Evolutionary conservation across 2,888 invertebrate species (phyloP).

Genomic region (Mesochorus sp.): DNA sequence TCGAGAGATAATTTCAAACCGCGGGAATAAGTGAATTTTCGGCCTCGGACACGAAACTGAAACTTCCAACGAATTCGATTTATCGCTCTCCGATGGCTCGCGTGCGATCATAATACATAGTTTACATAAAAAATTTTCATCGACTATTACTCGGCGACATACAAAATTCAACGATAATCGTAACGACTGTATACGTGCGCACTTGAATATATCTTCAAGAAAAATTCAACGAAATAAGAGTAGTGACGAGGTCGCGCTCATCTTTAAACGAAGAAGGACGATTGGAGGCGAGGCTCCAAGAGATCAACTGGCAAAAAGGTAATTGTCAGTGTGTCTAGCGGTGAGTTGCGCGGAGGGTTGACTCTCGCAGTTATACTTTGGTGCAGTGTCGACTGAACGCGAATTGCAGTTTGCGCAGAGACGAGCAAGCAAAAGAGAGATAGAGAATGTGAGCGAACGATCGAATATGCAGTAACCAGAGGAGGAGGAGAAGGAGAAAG

Average conservation of each 20-base stretch:
- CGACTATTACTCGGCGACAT: no score
- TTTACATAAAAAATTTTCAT: no score
- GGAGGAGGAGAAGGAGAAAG: conserved; percentile 17
- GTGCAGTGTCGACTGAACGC: conserved; percentile 39
- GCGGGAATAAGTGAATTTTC: conserved; percentile 37
- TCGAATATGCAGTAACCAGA: conserved; percentile 8
- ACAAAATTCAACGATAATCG: no score
- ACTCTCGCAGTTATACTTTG: conserved; percentile 23
- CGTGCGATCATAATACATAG: conserved; percentile 1
- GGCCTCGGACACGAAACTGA: conserved; percentile 17
- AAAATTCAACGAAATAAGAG: not conserved
- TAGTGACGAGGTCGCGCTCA: no score
- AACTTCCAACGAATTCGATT: conserved; percentile 19
- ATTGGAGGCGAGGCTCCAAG: not conserved
- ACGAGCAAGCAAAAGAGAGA: not conserved
- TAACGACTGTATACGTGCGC: no score
- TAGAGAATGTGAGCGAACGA: not conserved
- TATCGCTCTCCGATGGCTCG: not conserved
- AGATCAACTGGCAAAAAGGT: conserved; percentile 21
- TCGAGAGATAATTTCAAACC: conserved; percentile 19
- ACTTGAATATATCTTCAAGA: no score
- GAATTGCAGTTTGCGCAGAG: conserved; percentile 36
- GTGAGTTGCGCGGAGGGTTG: conserved; percentile 9
- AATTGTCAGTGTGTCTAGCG: conserved; percentile 27
- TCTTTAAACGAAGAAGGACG: not conserved